Evolutionary conservation across 2,113 vertebrate genomes (phyloP).

Genomic region (Jaculus jaculus): DNA sequence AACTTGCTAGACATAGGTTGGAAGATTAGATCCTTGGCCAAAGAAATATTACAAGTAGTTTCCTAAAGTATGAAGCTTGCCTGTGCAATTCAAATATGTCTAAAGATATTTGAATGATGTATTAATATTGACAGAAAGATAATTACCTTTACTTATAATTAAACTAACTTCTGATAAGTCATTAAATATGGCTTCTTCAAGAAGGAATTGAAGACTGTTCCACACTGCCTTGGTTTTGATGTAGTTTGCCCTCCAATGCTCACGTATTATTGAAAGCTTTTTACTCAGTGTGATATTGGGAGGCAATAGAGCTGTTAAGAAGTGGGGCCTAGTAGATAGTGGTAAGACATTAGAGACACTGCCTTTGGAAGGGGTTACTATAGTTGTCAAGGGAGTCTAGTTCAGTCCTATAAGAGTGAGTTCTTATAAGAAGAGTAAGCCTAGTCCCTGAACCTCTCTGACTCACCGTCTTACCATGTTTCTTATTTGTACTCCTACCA

Average conservation of each 20-base stretch:
- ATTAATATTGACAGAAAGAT: conserved; percentile 46
- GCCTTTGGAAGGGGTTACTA: neutral
- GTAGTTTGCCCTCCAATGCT: too few relatives aligned
- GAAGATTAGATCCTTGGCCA: conserved; percentile 24
- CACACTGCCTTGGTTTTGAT: neutral
- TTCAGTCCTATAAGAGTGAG: too few relatives aligned
- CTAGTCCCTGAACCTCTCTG: neutral
- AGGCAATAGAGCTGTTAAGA: too few relatives aligned
- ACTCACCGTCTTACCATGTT: neutral
- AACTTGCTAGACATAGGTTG: neutral
- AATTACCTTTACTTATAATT: conserved; percentile 55
- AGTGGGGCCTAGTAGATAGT: too few relatives aligned
- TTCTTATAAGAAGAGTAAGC: too few relatives aligned
- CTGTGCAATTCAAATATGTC: conserved; percentile 3
- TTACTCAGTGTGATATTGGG: too few relatives aligned
- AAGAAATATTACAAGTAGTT: conserved; percentile 26
- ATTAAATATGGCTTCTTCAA: conserved; percentile 38
- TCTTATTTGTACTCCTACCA: neutral
- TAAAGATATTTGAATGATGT: conserved; percentile 43
- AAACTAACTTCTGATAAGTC: conserved; percentile 36
- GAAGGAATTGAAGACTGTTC: conserved; percentile 17
- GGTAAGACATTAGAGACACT: neutral
- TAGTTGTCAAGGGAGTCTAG: neutral
- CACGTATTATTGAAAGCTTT: too few relatives aligned
- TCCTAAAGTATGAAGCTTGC: conserved; percentile 21